phyloP scores from a whole-genome alignment of 2,113 vertebrate species.

The Nestor notabilis region DNA sequence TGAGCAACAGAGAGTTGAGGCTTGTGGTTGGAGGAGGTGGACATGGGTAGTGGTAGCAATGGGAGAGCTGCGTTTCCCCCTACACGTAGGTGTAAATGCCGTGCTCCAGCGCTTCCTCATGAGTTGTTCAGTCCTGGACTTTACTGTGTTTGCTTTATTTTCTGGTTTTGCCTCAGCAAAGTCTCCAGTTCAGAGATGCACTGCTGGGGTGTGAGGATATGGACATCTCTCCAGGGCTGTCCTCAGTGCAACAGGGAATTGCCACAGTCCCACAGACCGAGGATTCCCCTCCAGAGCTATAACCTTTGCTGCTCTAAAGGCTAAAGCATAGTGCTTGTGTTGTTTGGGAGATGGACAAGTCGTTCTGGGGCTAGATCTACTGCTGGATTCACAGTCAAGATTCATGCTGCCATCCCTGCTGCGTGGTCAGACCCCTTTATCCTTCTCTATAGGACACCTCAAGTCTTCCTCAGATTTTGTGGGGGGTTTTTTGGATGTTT shows the following conservation, averaged over 20 bases:
- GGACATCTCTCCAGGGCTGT: not conserved
- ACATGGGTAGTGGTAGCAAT: accelerated
- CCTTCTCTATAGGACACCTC: not conserved
- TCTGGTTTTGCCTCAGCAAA: not conserved
- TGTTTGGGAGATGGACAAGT: not conserved
- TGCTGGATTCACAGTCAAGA: accelerated
- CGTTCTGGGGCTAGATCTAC: not conserved
- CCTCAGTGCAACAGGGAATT: not conserved
- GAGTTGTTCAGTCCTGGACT: not conserved
- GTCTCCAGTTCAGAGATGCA: not conserved
- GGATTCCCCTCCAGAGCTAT: not conserved
- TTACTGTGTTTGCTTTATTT: not conserved
- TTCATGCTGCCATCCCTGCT: not conserved
- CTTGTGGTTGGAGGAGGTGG: not conserved
- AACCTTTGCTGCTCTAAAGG: not conserved
- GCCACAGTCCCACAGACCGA: not conserved
- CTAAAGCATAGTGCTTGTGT: not conserved
- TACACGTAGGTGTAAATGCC: accelerated
- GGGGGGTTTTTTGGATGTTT: not conserved
- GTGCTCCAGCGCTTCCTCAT: not conserved
- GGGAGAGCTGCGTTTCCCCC: not conserved
- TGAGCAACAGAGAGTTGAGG: accelerated
- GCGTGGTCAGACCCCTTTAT: not conserved
- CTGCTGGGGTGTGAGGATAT: not conserved
- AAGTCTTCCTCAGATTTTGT: not conserved